These are phyloP conservation scores for Chrysodeixis includens DNA, from an alignment of 2,888 invertebrate genomes.

Conservation along the genomic window DNA sequence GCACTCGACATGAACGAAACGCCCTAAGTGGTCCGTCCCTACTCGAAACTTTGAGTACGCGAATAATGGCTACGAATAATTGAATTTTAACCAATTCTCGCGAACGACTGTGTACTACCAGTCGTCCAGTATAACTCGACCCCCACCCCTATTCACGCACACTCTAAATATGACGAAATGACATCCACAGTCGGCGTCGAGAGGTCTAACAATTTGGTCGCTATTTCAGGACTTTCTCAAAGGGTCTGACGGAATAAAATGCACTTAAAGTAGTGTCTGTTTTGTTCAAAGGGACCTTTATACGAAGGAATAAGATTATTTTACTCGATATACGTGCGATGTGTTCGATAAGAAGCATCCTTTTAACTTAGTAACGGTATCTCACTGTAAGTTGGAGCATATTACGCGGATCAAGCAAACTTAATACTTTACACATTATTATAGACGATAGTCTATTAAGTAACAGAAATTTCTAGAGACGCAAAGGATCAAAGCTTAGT, in stretches of 20 bases:
- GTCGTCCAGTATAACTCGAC: slow-evolving; percentile 55
- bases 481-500: background rate
- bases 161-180: slow-evolving; percentile 38
- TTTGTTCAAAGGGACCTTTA: slow-evolving; percentile 73
- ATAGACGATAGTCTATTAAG: background rate
- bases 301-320: slow-evolving; percentile 74
- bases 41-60: slow-evolving; percentile 70
- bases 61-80: slow-evolving; percentile 81
- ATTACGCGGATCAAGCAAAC: slow-evolving; percentile 17
- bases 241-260: slow-evolving; percentile 80
- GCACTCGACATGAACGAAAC: slow-evolving; percentile 66
- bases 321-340: slow-evolving; percentile 66
- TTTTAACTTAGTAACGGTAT: slow-evolving; percentile 27
- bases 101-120: slow-evolving; percentile 65
- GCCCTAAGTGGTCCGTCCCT: slow-evolving; percentile 70
- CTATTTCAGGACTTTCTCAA: slow-evolving; percentile 64
- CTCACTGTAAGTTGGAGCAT: slow-evolving; percentile 20
- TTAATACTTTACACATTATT: slow-evolving; percentile 12
- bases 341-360: slow-evolving; percentile 53
- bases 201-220: slow-evolving; percentile 60
- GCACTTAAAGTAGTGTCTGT: slow-evolving; percentile 77
- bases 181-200: slow-evolving; percentile 21
- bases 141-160: slow-evolving; percentile 32
- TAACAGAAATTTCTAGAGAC: background rate
- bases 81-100: slow-evolving; percentile 81